phyloP scores from a whole-genome alignment of 2,888 invertebrate species.

The Yponomeuta plumbellus region DNA sequence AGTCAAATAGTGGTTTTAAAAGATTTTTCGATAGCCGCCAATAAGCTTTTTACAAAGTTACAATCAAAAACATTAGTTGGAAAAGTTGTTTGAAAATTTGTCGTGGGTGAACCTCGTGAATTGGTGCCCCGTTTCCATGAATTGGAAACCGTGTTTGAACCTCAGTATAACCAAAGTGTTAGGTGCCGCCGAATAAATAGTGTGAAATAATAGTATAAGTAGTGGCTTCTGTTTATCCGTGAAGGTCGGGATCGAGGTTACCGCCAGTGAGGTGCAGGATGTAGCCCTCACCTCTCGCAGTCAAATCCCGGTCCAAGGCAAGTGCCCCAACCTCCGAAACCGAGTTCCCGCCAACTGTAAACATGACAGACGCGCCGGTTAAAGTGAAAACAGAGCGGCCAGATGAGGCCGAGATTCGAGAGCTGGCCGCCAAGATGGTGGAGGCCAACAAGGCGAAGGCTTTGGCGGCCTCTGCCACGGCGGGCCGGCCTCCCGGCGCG shows the following conservation, averaged over 20 bases:
- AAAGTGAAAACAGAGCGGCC: constrained; percentile 84
- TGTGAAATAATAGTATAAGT: not conserved
- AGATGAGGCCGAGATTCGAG: constrained; percentile 92
- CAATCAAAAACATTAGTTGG: constrained; percentile 33
- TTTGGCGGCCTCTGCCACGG: constrained; percentile 62
- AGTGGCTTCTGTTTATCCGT: constrained; percentile 23
- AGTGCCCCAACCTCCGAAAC: not conserved
- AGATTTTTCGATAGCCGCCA: constrained; percentile 37
- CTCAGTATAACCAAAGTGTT: not conserved
- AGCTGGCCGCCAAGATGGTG: constrained; percentile 90
- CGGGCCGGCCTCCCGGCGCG: constrained; percentile 65
- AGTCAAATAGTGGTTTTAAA: constrained; percentile 25
- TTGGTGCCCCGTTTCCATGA: not conserved
- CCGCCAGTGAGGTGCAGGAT: constrained; percentile 43
- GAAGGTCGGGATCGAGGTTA: constrained; percentile 43
- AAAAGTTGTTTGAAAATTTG: constrained; percentile 42
- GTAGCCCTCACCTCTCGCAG: constrained; percentile 41
- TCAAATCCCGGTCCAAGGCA: not conserved
- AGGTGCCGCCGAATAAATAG: constrained; percentile 3
- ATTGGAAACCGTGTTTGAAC: not conserved
- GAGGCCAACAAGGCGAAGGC: constrained; percentile 86
- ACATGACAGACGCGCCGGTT: constrained; percentile 57
- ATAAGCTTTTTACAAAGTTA: constrained; percentile 49
- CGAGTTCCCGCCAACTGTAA: constrained; percentile 21
- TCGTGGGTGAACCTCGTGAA: constrained; percentile 11